Evolutionary conservation across 2,797 vertebrate species (phyloP).

Genomic region (Myotis myotis): DNA sequence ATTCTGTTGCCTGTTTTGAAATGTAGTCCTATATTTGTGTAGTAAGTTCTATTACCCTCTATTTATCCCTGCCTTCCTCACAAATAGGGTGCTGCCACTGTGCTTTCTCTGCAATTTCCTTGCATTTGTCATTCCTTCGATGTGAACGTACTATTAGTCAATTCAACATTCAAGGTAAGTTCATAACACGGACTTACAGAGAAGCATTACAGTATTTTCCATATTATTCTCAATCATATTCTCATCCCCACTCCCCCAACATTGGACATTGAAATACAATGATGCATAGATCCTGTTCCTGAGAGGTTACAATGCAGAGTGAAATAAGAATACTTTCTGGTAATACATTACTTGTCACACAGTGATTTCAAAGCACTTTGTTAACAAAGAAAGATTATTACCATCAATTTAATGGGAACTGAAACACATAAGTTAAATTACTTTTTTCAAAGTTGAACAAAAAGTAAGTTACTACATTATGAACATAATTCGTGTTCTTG

Average conservation of each 20-base stretch:
- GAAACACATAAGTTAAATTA: slow-evolving; percentile 80
- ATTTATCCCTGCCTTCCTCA: slow-evolving; percentile 47
- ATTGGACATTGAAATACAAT: slow-evolving; percentile 71
- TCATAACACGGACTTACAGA: slow-evolving; percentile 65
- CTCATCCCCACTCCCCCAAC: slow-evolving; percentile 40
- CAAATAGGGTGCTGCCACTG: slow-evolving; percentile 43
- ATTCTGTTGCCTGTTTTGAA: slow-evolving; percentile 39
- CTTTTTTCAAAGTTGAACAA: slow-evolving; percentile 78
- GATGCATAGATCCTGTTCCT: slow-evolving; percentile 73
- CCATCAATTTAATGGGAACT: slow-evolving; percentile 78
- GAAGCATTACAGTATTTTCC: slow-evolving; percentile 64
- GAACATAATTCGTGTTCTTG: slow-evolving; percentile 73
- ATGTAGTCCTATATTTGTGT: not conserved
- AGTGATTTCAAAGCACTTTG: slow-evolving; percentile 79
- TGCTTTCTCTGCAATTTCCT: slow-evolving; percentile 44
- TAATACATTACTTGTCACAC: slow-evolving; percentile 78
- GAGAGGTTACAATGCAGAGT: slow-evolving; percentile 74
- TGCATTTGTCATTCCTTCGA: slow-evolving; percentile 65
- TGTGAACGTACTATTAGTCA: slow-evolving; percentile 70
- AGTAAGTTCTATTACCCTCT: slow-evolving; percentile 24
- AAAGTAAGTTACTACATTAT: slow-evolving; percentile 73
- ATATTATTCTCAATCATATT: slow-evolving; percentile 71
- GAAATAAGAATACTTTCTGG: slow-evolving; percentile 75
- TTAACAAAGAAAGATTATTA: slow-evolving; percentile 81
- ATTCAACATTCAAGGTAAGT: slow-evolving; percentile 70